Evolutionary conservation across 2,113 vertebrate species (phyloP), one percentile per base, ranked within the genome.

Genomic region (Anhinga rufa): DNA sequence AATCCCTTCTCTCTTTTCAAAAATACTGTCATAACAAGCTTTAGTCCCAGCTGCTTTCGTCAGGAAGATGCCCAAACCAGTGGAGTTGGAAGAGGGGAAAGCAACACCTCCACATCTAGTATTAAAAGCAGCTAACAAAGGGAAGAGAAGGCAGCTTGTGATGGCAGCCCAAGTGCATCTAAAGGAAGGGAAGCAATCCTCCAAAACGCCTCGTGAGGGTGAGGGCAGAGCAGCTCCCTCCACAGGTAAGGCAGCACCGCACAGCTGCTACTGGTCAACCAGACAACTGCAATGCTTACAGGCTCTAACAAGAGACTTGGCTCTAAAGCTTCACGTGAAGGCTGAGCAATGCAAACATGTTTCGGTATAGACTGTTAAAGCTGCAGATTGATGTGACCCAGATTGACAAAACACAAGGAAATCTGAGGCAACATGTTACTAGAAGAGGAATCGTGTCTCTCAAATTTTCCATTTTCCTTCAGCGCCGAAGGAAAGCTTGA

Each of bases 361-460:
- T 92, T 85, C 66, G 17, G 31, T 90, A n/a, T 58, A 82, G 84
- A 18, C 44, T 54, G 26, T 66, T 93, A 58, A 84, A 89, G 31
- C 44, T 36, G 44, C 61, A 57, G 44, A 69, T 58, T 69, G 75
- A 79, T 0, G 0, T 94, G 93, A 92, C 95, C 81, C 75, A 77
- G 75, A 90, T 77, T 82, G 84, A 87, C 74, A 85, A 85, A 90
- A 57, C 66, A 82, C 44, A 58, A 69, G 86, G 69, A 94, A 61
- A 80, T 87, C 74, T 36, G 69, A 91, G 95, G 74, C 86, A 84
- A 82, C 90, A 55, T 61, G 34, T 72, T 93, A 92, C 81, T 80
- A 72, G 91, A 49, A 82, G 66, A 95, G 52, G 78, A 92, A 65
- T 52, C 1, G 0, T 92, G 32, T 90, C 65, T 78, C 54, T 96